A percentile compares a stretch with the other conserved stretches of the same genome.
Evolutionary conservation across 2,797 vertebrate species (phyloP).

Genomic region (Channa striata): DNA sequence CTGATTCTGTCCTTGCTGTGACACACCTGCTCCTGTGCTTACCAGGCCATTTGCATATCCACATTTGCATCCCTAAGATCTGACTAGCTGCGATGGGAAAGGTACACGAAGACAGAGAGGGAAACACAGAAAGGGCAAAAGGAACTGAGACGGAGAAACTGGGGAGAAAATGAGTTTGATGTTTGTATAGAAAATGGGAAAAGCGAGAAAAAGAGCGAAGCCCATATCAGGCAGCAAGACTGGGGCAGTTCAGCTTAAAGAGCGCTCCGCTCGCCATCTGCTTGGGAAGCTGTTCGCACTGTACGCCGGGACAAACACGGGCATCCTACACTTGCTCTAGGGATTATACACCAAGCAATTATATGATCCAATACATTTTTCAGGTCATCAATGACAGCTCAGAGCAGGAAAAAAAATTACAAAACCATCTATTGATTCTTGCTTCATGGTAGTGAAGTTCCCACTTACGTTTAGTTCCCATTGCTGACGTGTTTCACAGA

Average conservation of each 20-base stretch:
- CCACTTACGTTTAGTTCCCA: neutral
- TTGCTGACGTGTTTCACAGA: neutral
- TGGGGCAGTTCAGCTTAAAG: slow-evolving; percentile 44
- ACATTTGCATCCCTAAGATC: slow-evolving; percentile 76
- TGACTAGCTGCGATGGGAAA: slow-evolving; percentile 26
- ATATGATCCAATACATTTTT: slow-evolving; percentile 46
- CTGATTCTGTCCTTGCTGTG: slow-evolving; percentile 82
- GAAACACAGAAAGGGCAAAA: slow-evolving; percentile 16
- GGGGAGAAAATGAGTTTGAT: slow-evolving; percentile 15
- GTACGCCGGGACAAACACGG: slow-evolving; percentile 40
- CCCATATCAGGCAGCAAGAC: slow-evolving; percentile 7
- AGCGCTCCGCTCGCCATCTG: slow-evolving; percentile 54
- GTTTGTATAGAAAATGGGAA: slow-evolving; percentile 16
- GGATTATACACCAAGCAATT: slow-evolving; percentile 33
- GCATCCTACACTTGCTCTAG: slow-evolving; percentile 29
- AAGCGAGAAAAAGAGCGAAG: slow-evolving; percentile 14
- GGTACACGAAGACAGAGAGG: neutral
- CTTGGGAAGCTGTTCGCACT: slow-evolving; percentile 48
- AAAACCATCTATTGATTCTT: slow-evolving; percentile 20
- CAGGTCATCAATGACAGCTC: slow-evolving; percentile 36
- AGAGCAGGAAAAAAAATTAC: slow-evolving; percentile 1
- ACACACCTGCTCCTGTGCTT: slow-evolving; percentile 79
- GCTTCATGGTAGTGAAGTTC: slow-evolving; percentile 2
- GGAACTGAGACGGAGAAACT: slow-evolving; percentile 15
- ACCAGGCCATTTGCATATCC: slow-evolving; percentile 81